These are phyloP conservation scores for Epizoanthus illoricatus DNA, from an alignment of 92 coral and sea anemone genomes.

Conservation along the genomic window DNA sequence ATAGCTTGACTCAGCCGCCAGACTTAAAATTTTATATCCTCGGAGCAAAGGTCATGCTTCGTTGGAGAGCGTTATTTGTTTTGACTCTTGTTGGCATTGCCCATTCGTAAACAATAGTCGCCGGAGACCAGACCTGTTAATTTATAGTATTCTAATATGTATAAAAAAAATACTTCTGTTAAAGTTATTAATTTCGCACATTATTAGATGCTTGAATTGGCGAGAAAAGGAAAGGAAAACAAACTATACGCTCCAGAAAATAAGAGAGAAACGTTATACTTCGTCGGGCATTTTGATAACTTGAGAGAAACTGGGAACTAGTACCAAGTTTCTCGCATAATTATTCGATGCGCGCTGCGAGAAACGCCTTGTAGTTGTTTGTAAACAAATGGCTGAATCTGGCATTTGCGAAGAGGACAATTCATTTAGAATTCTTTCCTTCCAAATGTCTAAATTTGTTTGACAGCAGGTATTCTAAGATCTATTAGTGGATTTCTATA, in stretches of 20 bases:
- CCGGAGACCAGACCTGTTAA: not conserved
- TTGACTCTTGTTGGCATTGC: not conserved
- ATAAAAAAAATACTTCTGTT: not conserved
- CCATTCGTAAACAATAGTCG: not conserved
- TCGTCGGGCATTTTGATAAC: not conserved
- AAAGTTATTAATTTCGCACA: not conserved
- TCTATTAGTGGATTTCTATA: not conserved
- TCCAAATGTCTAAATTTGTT: not conserved
- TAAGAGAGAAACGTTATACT: no score
- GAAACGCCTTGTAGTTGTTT: constrained; percentile 18
- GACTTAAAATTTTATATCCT: not conserved
- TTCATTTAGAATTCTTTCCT: not conserved
- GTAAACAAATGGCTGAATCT: not conserved
- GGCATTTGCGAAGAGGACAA: no score
- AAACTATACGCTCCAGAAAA: not conserved
- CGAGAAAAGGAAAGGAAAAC: not conserved
- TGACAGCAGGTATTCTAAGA: constrained; percentile 24
- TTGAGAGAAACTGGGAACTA: not conserved
- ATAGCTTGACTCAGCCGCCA: not conserved
- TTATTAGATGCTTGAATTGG: not conserved
- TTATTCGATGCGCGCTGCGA: not conserved
- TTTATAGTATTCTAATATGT: not conserved
- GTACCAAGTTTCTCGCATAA: constrained; percentile 13
- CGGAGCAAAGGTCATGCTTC: not conserved
- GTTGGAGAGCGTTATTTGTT: constrained; percentile 2